Evolutionary conservation across 2,113 vertebrate genomes (phyloP), one percentile per base, ranked within the genome.

Genomic region (Recurvirostra avosetta): DNA sequence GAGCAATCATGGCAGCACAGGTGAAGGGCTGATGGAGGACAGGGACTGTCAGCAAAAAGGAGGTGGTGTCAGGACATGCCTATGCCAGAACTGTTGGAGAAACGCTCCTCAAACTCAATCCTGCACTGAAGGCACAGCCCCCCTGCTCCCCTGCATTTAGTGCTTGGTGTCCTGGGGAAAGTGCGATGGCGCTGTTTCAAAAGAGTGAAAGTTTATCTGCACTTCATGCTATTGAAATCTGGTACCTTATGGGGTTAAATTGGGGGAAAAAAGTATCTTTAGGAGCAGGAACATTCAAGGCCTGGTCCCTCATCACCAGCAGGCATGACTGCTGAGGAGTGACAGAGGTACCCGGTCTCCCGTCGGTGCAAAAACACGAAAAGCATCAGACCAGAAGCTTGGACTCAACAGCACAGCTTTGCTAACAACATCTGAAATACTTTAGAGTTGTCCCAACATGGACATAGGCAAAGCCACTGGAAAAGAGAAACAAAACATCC

Each of bases 71-170:
- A 41, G 53, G 40, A 59, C 29, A 43, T 70, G 49, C 2, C 17
- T 36, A 19, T 8, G n/a, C 15, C 59, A 65, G 40, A 85, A 25
- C 59, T 68, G 29, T 49, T 38, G 19, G 59, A 65, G 68, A 71
- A 77, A 56, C 0, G 2, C 29, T 88, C 29, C 55, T 88, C 61
- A 43, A 26, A 52, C 16, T 47, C 55, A 47, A 5, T 5, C 13
- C 36, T 53, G 26, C 2, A 3, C 34, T 52, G 45, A n/a, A 50
- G 59, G 15, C 1, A 2, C 40, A 88, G 40, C 9, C 40, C 19
- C 26, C 0, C 5, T 38, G 40, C 45, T 67, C 6, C 0, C 8
- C 36, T 21, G 34, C 0, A 0, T 26, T 77, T 8, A 0, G 13
- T 3, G 7, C 23, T 45, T 23, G 13, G 17, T 47, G 26, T 58